These are phyloP conservation scores for Augochlorella aurata DNA, from an alignment of 2,888 invertebrate species.

Conservation along the genomic window DNA sequence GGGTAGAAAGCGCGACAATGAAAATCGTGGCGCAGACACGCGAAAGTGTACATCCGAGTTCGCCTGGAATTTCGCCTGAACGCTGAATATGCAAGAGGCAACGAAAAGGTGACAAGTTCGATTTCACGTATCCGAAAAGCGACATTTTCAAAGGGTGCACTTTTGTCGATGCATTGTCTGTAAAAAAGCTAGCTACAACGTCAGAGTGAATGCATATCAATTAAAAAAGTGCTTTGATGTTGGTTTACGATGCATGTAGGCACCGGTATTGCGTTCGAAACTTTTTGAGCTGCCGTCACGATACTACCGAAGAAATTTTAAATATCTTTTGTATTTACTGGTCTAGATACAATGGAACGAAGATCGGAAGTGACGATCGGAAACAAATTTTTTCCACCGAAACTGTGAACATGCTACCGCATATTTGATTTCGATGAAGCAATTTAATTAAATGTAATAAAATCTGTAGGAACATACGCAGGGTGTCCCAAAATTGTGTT, in stretches of 20 bases:
- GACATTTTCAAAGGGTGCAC: conserved; percentile 43
- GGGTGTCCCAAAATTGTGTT: no score
- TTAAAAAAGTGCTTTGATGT: conserved; percentile 58
- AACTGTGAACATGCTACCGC: no score
- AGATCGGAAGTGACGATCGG: not conserved
- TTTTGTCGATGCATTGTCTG: conserved; percentile 41
- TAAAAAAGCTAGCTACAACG: conserved; percentile 46
- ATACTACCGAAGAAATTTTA: conserved; percentile 35
- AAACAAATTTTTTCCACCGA: not conserved
- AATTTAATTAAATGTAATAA: not conserved
- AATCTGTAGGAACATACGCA: no score
- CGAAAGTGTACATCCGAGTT: not conserved
- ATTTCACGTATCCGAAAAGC: conserved; percentile 50
- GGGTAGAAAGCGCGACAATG: not conserved
- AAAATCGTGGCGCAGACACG: conserved; percentile 5
- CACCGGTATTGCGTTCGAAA: conserved; percentile 49
- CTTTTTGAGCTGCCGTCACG: conserved; percentile 29
- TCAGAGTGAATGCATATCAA: conserved; percentile 60
- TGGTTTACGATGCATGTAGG: conserved; percentile 48
- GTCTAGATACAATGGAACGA: not conserved
- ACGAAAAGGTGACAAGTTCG: conserved; percentile 46
- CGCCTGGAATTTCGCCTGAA: conserved; percentile 14
- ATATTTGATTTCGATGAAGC: not conserved
- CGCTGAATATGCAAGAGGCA: conserved; percentile 53
- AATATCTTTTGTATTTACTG: conserved; percentile 11